These are phyloP conservation scores for Paralichthys olivaceus DNA, from an alignment of 2,113 vertebrate genomes.

Conservation along the genomic window DNA sequence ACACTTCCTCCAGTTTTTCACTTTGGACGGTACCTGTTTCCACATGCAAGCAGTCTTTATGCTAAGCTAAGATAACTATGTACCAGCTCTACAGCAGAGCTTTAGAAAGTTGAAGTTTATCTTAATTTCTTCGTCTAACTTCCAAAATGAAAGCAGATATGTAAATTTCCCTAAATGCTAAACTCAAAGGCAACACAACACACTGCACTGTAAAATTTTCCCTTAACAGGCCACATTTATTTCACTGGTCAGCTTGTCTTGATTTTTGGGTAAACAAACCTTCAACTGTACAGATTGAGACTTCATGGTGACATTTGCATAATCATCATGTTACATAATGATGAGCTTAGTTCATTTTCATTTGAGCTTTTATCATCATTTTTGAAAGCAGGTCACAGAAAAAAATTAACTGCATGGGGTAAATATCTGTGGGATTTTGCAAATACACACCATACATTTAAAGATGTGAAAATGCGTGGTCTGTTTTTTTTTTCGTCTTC, in stretches of 20 bases:
- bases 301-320: constrained; percentile 55
- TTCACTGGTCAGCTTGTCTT: constrained; percentile 34
- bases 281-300: constrained; percentile 37
- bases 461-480: background rate
- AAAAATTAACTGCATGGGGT: constrained; percentile 27
- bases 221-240: constrained; percentile 5
- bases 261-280: constrained; percentile 32
- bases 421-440: constrained; percentile 27
- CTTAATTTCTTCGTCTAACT: too few species aligned
- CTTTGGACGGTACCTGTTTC: background rate
- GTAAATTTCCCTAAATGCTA: background rate
- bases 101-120: too few species aligned
- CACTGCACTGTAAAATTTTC: background rate
- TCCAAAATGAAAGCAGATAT: background rate
- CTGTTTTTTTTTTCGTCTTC: background rate
- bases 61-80: background rate
- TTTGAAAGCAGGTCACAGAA: constrained; percentile 51
- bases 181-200: background rate
- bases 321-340: constrained; percentile 55
- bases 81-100: too few species aligned
- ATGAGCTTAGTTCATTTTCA: constrained; percentile 43
- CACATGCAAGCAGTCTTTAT: background rate
- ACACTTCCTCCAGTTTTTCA: background rate
- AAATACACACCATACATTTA: constrained; percentile 12
- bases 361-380: constrained; percentile 30